Evolutionary conservation across 2,888 invertebrate genomes (phyloP).

Genomic region (Tupiocoris notatus): DNA sequence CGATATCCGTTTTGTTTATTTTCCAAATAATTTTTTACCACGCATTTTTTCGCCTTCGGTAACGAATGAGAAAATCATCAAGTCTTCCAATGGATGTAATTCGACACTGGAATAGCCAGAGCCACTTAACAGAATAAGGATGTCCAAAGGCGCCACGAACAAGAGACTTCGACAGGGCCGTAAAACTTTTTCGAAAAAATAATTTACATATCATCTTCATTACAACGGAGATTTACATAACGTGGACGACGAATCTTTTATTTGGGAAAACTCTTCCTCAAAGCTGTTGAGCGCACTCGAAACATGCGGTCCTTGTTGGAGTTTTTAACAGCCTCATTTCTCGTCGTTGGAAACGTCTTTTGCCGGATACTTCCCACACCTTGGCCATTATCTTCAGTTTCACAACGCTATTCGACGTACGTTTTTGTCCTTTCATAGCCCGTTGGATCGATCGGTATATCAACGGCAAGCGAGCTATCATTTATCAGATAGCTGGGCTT

Average conservation of each 20-base stretch:
- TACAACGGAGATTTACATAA: constrained; percentile 8
- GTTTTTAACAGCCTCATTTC: not conserved
- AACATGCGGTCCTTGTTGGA: not conserved
- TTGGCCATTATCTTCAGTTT: not conserved
- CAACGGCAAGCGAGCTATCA: too few species aligned
- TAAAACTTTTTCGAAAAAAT: not conserved
- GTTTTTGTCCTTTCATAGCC: too few species aligned
- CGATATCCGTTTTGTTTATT: too few species aligned
- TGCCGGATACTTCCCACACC: not conserved
- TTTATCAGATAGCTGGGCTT: too few species aligned
- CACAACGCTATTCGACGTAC: not conserved
- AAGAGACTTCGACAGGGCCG: not conserved
- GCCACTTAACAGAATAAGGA: not conserved
- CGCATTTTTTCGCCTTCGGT: too few species aligned
- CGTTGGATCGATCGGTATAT: too few species aligned
- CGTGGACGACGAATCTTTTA: constrained; percentile 4
- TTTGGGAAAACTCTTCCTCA: not conserved
- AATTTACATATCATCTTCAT: constrained; percentile 23
- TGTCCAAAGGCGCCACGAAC: not conserved
- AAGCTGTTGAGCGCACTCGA: not conserved
- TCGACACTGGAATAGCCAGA: not conserved
- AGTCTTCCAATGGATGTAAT: not conserved
- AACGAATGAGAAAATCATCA: not conserved
- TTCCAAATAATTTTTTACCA: too few species aligned
- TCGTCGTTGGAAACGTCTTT: not conserved